Base-by-base conservation (phyloP, 2,888 invertebrate species). In the Heliconius charithonia region DNA sequence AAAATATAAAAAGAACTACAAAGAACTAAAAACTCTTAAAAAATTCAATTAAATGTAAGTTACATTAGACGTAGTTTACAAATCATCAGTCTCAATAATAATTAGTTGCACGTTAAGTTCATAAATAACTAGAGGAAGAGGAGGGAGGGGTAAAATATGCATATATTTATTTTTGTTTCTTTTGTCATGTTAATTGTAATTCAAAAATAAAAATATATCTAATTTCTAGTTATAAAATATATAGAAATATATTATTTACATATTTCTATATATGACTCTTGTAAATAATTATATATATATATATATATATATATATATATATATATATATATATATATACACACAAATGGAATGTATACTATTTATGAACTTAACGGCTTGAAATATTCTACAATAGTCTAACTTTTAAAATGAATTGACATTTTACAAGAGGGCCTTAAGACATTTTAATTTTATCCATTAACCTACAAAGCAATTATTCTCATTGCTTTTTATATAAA, bases 81-180 rank as follows among this genome's bases (percentile, higher is more conserved):
- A 82, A 81, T 79, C 78, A 76, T 82, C 83, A 83, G 83, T 83
- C 83, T 83, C 79, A 75, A 71, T 22, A 66, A 70, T 75, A 77
- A 71, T 67, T 72, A 70, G 65, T 73, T 59, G 32, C 32, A 3
- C 10, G 27, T 69, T 69, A 69, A 76, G 69, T 69, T 69, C 56
- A 59, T 12, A 65, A 69, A 69, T 56, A 69, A 37, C 56, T 27
- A n/a, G 19, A 27, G 19, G 27, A 6, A 70, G 4, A 51, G 45
- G 19, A 19, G 45, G 4, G 7, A 25, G 13, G 9, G 41, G 41
- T 69, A 37, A 32, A 51, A 22, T 6, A 37, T 37, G 1, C 37
- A 16, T 56, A 72, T 16, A 22, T 74, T 12, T 72, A 13, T 2
- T n/a, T 59, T 62, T 4, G 25, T 62, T 62, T 62, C 4, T 13